phyloP scores from a whole-genome alignment of 2,113 vertebrate species.

The Capreolus pygargus region DNA sequence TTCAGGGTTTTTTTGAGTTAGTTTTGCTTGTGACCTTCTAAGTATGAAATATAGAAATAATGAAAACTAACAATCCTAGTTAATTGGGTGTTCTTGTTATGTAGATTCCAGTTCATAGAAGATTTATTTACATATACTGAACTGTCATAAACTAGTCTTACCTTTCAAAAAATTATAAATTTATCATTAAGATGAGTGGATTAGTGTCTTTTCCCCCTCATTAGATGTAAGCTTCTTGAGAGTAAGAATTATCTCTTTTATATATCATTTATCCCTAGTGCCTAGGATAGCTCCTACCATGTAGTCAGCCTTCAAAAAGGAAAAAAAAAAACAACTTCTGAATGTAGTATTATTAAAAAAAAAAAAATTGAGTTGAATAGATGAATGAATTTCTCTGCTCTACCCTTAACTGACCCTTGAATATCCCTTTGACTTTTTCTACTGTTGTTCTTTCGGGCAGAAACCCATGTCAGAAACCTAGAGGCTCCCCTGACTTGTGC shows the following conservation, averaged over 20 bases:
- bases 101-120: background rate
- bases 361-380: background rate
- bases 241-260: background rate
- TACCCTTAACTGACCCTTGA: background rate
- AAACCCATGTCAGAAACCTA: background rate
- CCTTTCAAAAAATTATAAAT: background rate
- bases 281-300: background rate
- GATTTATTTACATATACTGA: background rate
- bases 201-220: background rate
- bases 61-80: background rate
- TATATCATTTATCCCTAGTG: too few relatives aligned
- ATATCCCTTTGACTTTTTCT: background rate
- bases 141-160: background rate
- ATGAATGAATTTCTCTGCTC: background rate
- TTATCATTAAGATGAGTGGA: background rate
- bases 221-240: background rate
- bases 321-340: too few relatives aligned
- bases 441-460: background rate
- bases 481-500: background rate
- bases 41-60: background rate
- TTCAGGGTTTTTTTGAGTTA: background rate
- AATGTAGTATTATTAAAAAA: too few relatives aligned
- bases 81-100: background rate
- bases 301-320: background rate
- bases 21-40: background rate